Percentiles rank a stretch among this genome's conserved stretches.
Conservation (phyloP, 1,140 invertebrate genomes). For the Heliconius eleuchia region DNA sequence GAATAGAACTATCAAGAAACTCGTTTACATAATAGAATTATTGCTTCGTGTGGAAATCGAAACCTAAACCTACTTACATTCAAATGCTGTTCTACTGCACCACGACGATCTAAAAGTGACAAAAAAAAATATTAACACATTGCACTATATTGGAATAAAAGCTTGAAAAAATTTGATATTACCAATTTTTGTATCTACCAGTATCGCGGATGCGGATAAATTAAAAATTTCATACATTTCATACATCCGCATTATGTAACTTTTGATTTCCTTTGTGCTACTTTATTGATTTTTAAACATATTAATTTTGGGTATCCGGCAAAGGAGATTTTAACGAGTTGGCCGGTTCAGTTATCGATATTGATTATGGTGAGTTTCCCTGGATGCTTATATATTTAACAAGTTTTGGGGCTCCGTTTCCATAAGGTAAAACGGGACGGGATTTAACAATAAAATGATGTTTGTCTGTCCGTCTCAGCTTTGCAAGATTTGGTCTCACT, state of each 20-base stretch:
- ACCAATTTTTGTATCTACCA: conserved; percentile 11
- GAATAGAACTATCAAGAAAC: too few relatives aligned
- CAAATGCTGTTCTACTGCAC: too few relatives aligned
- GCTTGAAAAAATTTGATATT: not conserved
- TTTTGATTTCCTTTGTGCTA: conserved; percentile 13
- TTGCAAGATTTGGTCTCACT: too few relatives aligned
- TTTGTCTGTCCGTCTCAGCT: too few relatives aligned
- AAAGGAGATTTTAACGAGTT: conserved; percentile 1
- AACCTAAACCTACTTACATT: too few relatives aligned
- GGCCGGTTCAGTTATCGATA: not conserved
- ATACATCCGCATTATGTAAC: not conserved
- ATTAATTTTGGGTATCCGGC: not conserved
- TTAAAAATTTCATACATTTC: conserved; percentile 30
- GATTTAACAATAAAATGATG: not conserved
- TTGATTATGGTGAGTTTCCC: not conserved
- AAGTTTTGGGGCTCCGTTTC: not conserved
- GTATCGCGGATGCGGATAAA: conserved; percentile 29
- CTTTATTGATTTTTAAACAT: conserved; percentile 14
- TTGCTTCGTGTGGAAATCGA: too few relatives aligned
- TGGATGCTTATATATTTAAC: not conserved
- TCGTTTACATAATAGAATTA: too few relatives aligned
- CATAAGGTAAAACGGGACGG: not conserved
- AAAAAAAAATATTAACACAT: too few relatives aligned
- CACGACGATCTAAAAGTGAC: too few relatives aligned
- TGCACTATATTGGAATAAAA: too few relatives aligned